Evolutionary conservation across 2,888 invertebrate species (phyloP), one percentile per base, ranked within the genome.

Genomic region (Netelia melanura): DNA sequence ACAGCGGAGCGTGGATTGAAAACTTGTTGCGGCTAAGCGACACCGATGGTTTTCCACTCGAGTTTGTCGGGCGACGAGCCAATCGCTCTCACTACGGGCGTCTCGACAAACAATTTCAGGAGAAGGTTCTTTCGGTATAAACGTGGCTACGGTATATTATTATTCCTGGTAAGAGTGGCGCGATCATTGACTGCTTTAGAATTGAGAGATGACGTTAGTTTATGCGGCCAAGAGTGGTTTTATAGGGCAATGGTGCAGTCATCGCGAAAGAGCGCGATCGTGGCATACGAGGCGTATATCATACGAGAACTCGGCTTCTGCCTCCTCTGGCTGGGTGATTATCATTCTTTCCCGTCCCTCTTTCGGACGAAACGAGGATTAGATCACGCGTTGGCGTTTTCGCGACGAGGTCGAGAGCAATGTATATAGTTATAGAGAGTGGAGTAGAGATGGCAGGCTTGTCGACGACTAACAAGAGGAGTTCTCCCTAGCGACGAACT

Each of bases 21-120:
- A 75, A 78, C 81, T 81, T 72, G 81, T 84, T 84, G 77, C 81
- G 70, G 84, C 81, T 71, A 72, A 72, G 56, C 30, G 17, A 43
- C 62, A 75, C 21, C 14, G 30, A 10, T 48, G 72, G 11, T 74
- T 85, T 81, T 81, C 79, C 64, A 56, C 81, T 70, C 58, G 75
- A 75, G 56, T 78, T 70, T 52, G 23, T 38, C 65, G 81, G 84
- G 84, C 84, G 58, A 65, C 70, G 68, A 65, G 81, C 84, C 84
- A 85, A 81, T 85, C 68, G 67, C 23, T 72, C 56, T 44, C 10
- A 30, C 21, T 21, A n/a, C 25, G 14, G 38, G 11, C 9, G 30
- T 72, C 1, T 68, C 70, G 68, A 70, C 54, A 75, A 78, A 65
- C 54, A 70, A 54, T 81, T 70, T 56, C 14, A 25, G 43, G 21